Base-by-base conservation (phyloP, 2,888 invertebrate species). In the Tricholauxania praeusta region DNA sequence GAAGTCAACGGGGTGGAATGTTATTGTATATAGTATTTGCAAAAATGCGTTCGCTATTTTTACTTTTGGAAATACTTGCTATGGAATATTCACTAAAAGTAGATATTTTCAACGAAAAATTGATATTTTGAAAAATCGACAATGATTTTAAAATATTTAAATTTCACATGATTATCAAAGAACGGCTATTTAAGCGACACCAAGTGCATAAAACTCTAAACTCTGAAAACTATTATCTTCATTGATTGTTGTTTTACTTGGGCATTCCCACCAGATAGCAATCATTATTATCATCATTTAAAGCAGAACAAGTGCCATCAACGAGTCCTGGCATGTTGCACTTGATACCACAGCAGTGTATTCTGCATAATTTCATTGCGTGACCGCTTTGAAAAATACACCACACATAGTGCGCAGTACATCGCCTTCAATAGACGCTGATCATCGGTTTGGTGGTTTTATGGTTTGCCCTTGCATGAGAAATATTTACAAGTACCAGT, bases 391-490 rank as follows among this genome's bases (percentile, higher is more conserved):
- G 69, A 69, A 76, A 62, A 72, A 75, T 64, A 39, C 10, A 39
- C 39, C 39, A 39, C 8, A 10, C 39, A 4, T 10, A 39, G 10
- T 28, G 10, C 10, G 39, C 10, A 39, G 39, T 39, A 39, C 39
- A 39, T 39, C 39, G 39, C 8, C 39, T 39, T 3, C 39, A 28
- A n/a, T 47, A 19, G 48, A 57, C 49, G 17, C n/a, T 28, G 65
- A 49, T 47, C n/a, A 72, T 39, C 39, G 78, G 75, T 63, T 19
- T 72, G 66, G 74, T 28, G 69, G 47, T 60, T 49, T 60, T 64
- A 65, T 71, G 48, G 48, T 52, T 53, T 71, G 71, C 39, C 47
- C 55, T 49, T 64, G 53, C 48, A 64, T 62, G 60, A 63, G 67
- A 55, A 67, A 32, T 47, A 62, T 47, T 59, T 59, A 59, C 48